These are phyloP conservation scores for Sciurus niger DNA, from an alignment of 2,113 vertebrate genomes.

Conservation along the genomic window DNA sequence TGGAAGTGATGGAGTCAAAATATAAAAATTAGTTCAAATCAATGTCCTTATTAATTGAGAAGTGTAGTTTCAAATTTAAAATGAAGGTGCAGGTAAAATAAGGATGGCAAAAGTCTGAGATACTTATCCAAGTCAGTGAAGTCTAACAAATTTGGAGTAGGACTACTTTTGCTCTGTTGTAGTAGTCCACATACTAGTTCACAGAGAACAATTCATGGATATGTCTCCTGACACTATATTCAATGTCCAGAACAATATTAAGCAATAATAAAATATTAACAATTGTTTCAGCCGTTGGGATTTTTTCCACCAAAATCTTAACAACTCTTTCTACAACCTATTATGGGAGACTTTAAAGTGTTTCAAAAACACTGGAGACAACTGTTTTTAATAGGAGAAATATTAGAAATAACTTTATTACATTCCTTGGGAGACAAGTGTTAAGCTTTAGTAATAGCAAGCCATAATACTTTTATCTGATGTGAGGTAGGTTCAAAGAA, in stretches of 20 bases:
- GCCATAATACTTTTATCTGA: background rate
- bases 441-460: background rate
- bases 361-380: background rate
- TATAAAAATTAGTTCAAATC: background rate
- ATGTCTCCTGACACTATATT: background rate
- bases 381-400: background rate
- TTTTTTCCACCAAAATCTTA: background rate
- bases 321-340: background rate
- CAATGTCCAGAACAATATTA: background rate
- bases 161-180: fast-evolving
- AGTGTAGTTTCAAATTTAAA: background rate
- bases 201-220: background rate
- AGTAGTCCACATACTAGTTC: background rate
- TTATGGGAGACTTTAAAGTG: background rate
- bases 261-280: background rate
- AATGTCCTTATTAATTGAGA: background rate
- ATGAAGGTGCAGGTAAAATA: background rate
- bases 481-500: background rate
- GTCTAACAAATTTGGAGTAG: background rate
- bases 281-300: background rate
- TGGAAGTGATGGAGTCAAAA: background rate
- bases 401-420: conserved; percentile 6
- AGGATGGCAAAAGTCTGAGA: background rate
- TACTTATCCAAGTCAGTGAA: background rate
- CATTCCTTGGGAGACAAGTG: background rate